Base-by-base conservation (phyloP, 1,140 invertebrate species). In the Tetramorium alpestre region DNA sequence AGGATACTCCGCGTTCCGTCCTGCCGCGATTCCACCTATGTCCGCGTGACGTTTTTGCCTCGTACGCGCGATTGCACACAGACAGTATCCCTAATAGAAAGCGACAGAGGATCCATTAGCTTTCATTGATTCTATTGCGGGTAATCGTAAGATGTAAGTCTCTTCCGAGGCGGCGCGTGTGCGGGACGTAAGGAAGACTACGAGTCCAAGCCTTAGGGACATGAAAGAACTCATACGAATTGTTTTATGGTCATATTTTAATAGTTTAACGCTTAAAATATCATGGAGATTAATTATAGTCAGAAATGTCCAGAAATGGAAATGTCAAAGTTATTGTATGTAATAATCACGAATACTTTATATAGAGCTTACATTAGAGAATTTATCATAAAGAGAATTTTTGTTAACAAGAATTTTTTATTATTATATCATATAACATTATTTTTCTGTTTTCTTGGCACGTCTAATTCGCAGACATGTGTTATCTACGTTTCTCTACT, bases 71-170 rank as follows among this genome's bases (percentile, higher is more conserved):
- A 56, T 18, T 44, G 69, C 41, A 56, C 67, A 56, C 44, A 69
- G 89, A 90, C 87, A 78, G 87, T 75, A 64, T 87, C 86, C 64
- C 72, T 88, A 86, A 91, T 89, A 75, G 82, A 90, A 72, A 81
- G 62, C 87, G 90, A 91, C 87, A 90, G 89, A 90, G 88, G 87
- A 88, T 90, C 86, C 88, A 90, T 90, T 88, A 90, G 88, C 62
- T 88, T 89, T 90, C 88, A 89, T 76, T 84, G 89, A 89, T 87
- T 89, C 70, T 69, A 73, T 51, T 81, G 77, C 65, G 78, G 22
- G 78, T 70, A 81, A 81, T 70, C 65, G 78, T 81, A 70, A 58
- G 49, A 81, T 16, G 65, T 81, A 70, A 81, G 78, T 65, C 76
- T 41, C n/a, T 64, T 16, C 22, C 16, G 28, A 44, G n/a, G n/a